Evolutionary conservation across 2,797 vertebrate species (phyloP), one percentile per base, ranked within the genome.

Genomic region (Notolepis coatsorum): DNA sequence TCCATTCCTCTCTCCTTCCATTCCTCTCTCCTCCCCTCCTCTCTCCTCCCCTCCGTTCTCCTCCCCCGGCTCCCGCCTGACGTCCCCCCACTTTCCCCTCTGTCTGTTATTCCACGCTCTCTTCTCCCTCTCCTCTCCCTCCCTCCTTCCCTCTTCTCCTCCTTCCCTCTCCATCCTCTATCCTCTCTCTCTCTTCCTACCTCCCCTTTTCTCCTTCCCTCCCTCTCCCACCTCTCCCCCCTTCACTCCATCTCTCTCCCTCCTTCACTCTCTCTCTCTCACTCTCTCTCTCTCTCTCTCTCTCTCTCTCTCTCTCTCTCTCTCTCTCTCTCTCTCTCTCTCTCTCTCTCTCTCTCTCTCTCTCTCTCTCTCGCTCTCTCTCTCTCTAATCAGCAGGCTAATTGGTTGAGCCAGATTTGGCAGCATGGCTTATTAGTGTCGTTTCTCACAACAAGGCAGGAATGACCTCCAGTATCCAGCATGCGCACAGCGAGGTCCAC

Each of bases 341-440:
- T 35, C 31, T 41, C 46, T 46, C 47, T 52, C n/a, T 61, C 42
- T 10, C 7, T 24, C 55, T 48, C 43, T 24, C 50, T 38, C 10
- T 20, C 10, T 17, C 33, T 41, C 43, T 21, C 21, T 39, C 60
- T 23, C n/a, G 13, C 45, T 64, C 30, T 45, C 43, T 56, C 50
- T 42, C 65, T 46, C 67, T 65, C 65, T 86, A 86, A 91, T 90
- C 89, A 33, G 58, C 25, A 17, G 38, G 58, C 79, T 86, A 88
- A 89, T 90, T 86, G 87, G 90, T 84, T 84, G 68, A 86, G 84
- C 78, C 80, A 85, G 87, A 89, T 89, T 89, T 88, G 87, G 86
- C 86, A 89, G 61, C 81, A 84, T n/a, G 82, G 79, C 81, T 79
- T 77, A 86, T 84, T 80, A 75, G 79, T 75, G 81, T 88, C 83